A percentile compares a stretch with the other conserved stretches of the same genome.
These are phyloP conservation scores for Vulpes vulpes DNA, from an alignment of 2,113 vertebrate species.

Conservation along the genomic window DNA sequence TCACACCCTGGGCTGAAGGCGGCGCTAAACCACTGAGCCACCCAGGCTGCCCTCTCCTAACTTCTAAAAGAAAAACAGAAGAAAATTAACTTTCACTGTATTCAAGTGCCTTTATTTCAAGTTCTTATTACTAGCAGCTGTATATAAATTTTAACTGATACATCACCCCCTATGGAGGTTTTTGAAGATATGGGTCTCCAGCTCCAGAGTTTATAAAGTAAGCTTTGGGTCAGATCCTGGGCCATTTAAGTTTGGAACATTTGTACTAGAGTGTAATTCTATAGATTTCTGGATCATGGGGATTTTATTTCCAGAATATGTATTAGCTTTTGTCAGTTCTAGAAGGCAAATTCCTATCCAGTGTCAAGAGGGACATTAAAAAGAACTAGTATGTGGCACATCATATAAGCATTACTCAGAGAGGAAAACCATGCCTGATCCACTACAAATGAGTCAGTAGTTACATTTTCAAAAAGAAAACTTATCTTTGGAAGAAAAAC, in stretches of 20 bases:
- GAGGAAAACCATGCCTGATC: neutral
- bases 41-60: neutral
- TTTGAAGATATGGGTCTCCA: neutral
- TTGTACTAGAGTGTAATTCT: neutral
- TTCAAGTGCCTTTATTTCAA: neutral
- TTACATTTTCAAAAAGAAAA: slow-evolving; percentile 12
- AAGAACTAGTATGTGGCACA: neutral
- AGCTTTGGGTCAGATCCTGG: neutral
- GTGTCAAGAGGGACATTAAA: neutral
- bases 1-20: too few relatives aligned
- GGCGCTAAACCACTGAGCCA: too few relatives aligned
- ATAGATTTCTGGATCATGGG: neutral
- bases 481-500: neutral
- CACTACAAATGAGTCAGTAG: neutral
- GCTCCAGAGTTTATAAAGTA: neutral
- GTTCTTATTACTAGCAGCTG: neutral
- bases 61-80: neutral
- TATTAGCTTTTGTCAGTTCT: neutral
- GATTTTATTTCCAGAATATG: neutral
- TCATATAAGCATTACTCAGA: neutral
- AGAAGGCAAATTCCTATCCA: neutral
- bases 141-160: neutral
- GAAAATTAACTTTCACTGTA: neutral
- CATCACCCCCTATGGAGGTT: neutral
- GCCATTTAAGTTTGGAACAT: neutral